Conservation (phyloP, 2,888 invertebrate genomes). For the Nasonovia ribisnigri region DNA sequence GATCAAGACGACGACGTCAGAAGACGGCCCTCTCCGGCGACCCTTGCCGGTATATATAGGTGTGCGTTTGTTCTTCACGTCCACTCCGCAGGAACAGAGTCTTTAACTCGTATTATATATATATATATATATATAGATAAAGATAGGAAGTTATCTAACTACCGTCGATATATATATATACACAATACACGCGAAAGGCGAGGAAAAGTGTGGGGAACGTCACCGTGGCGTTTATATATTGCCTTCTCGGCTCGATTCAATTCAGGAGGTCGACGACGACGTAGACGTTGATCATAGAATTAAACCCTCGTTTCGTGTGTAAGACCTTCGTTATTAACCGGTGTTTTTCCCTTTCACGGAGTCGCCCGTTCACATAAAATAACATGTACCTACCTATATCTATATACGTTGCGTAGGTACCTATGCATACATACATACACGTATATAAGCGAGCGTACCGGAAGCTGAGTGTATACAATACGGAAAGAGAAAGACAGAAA, state of each 20-base stretch:
- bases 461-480: slow-evolving; percentile 39
- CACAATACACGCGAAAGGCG: too few relatives aligned
- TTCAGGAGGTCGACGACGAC: slow-evolving; percentile 42
- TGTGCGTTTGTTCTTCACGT: background rate
- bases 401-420: background rate
- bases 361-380: background rate
- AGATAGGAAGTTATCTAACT: background rate
- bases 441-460: background rate
- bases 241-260: slow-evolving; percentile 46
- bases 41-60: slow-evolving; percentile 6
- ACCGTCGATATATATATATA: background rate
- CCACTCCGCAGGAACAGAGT: background rate
- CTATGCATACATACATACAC: background rate
- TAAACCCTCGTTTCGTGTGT: slow-evolving; percentile 58
- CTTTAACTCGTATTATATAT: slow-evolving; percentile 28
- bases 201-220: background rate
- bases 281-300: slow-evolving; percentile 57
- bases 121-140: background rate
- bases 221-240: slow-evolving; percentile 23
- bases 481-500: background rate
- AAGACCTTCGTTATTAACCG: slow-evolving; percentile 64
- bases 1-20: slow-evolving; percentile 42
- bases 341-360: slow-evolving; percentile 30
- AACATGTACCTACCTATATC: background rate
- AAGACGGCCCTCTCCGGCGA: background rate